Base-by-base conservation (phyloP, 2,888 invertebrate species). In the Amphipyra tragopoginis region DNA sequence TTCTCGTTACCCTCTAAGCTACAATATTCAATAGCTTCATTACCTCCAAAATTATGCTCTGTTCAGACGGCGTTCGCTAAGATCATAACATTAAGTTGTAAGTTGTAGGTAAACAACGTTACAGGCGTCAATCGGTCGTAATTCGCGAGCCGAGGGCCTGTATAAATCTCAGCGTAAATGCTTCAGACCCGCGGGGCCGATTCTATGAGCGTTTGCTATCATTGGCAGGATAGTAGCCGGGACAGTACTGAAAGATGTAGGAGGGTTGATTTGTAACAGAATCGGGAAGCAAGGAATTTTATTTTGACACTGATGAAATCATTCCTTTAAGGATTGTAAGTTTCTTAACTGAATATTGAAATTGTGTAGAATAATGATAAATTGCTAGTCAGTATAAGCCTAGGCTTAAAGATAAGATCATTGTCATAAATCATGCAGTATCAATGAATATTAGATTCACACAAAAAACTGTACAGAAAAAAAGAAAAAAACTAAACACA, bases 161-260 rank as follows among this genome's bases (percentile, higher is more conserved):
- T 59, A 75, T 84, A 85, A 85, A 85, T 85, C 85, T 78, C 70
- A 14, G 47, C 54, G 61, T 73, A 77, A 79, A 77, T 73, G 79
- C 75, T 72, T 53, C 67, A 59, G 62, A 63, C 69, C 65, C 65
- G 55, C 51, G 79, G 73, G 78, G 44, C 47, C 65, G 48, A 62
- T 72, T 71, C 60, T 44, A 51, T 58, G 70, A 55, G 52, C 72
- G 75, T 79, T 83, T 55, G 48, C 29, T 63, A 13, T 36, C 47
- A 63, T 68, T 53, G n/a, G 42, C 47, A 5, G 33, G 52, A 36
- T 9, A 70, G 58, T 69, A 57, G 21, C 39, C 5, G 10, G 33
- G 39, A 39, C n/a, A 55, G 54, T 52, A 38, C 5, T 49, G 7
- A 40, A 42, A 29, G 5, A 29, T 7, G 29, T 29, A 29, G 5